Evolutionary conservation across 1,140 invertebrate genomes (phyloP).

Genomic region (Mactra quadrangularis): DNA sequence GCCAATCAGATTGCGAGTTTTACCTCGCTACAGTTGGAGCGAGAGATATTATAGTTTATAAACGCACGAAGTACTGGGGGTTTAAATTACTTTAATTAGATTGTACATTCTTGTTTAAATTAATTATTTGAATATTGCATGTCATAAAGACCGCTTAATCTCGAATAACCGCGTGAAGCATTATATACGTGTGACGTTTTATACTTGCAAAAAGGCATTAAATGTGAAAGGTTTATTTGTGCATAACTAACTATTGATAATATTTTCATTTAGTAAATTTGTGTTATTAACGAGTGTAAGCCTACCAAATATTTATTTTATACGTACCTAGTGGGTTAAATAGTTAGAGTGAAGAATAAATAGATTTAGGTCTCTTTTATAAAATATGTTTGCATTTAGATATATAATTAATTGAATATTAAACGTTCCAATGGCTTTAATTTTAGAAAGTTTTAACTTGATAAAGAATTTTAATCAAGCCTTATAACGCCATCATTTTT

Average conservation of each 20-base stretch:
- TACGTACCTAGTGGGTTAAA: no score
- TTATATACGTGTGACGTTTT: neutral
- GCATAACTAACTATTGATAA: constrained; percentile 17
- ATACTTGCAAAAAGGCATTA: neutral
- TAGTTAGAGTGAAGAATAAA: no score
- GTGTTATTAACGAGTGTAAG: constrained; percentile 21
- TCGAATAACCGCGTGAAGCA: neutral
- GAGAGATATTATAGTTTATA: constrained; percentile 24
- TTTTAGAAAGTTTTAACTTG: no score
- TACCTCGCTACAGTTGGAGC: constrained; percentile 27
- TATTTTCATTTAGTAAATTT: constrained; percentile 9
- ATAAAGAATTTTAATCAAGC: no score
- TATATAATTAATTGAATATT: no score
- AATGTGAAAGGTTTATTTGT: constrained; percentile 12
- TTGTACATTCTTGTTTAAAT: neutral
- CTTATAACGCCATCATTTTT: no score
- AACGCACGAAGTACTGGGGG: neutral
- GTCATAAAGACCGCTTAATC: neutral
- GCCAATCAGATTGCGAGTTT: constrained; percentile 56
- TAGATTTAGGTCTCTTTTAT: no score
- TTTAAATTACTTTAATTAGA: neutral
- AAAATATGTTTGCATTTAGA: no score
- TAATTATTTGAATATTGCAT: neutral
- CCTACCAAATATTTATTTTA: no score
- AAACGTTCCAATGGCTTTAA: no score